Base-by-base conservation (phyloP, 2,113 vertebrate species). In the Argyrosomus japonicus region DNA sequence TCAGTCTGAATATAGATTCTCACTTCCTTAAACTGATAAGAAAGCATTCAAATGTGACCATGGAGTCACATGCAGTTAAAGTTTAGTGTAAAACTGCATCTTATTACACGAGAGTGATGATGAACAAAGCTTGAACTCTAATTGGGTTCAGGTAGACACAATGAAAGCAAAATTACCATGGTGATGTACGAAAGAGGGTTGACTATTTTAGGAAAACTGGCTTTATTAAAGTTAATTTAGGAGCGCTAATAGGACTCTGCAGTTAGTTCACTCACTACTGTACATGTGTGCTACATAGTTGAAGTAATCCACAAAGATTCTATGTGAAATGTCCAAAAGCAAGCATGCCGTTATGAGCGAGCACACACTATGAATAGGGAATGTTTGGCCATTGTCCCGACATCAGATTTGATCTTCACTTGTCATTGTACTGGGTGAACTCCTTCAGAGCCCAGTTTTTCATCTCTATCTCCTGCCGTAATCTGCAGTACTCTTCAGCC, bases 391-490 rank as follows among this genome's bases (percentile, higher is more conserved):
- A 32, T 23, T 7, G 2, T 61, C 47, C 48, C 27, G 4, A 21
- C 14, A 13, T 69, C 77, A 79, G 43, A 50, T 19, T 3, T 0
- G 2, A 21, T 18, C 27, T 74, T 89, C 57, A 88, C 56, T 87
- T 84, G 17, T 70, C 12, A 0, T 29, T 89, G 77, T 90, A 92
- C 18, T 85, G 75, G 4, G 89, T 80, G 63, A 96, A 94, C 74
- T 96, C 94, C 77, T 90, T 92, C 73, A 96, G 43, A 7, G 95
- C 95, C 95, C 95, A 96, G 43, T 86, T 89, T 75, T 95, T 95
- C 43, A 93, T 92, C 25, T 92, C 90, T 0, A 95, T 94, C 75
- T 95, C 93, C 65, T 86, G 89, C 27, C 76, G 90, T 19, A 96
- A 54, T 48, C 84, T 88, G 67, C 91, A 89, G 75, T 96, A 96